These are phyloP conservation scores for Oncopeltus fasciatus DNA, from an alignment of 1,140 invertebrate species.

Conservation along the genomic window DNA sequence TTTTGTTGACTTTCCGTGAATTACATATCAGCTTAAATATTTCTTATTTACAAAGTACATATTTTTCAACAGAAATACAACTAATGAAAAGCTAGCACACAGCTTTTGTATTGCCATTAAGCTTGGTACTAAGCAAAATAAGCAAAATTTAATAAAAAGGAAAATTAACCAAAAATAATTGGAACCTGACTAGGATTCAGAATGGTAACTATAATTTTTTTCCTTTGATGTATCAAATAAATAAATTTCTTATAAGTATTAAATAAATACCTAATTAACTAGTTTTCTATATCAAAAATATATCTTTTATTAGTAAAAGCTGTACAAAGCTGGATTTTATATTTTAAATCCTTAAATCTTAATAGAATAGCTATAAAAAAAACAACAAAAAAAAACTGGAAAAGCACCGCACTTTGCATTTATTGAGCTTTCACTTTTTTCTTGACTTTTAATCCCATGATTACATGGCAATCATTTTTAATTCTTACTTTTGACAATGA, in stretches of 20 bases:
- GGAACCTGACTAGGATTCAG: slow-evolving; percentile 3
- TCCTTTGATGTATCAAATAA: not conserved
- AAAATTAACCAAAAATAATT: no score
- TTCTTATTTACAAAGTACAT: slow-evolving; percentile 5
- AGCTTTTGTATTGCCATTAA: slow-evolving; percentile 1
- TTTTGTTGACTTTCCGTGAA: slow-evolving; percentile 15
- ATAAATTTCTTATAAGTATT: not conserved
- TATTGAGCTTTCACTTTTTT: slow-evolving; percentile 17
- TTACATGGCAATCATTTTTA: slow-evolving; percentile 34
- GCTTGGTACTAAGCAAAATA: slow-evolving; percentile 8
- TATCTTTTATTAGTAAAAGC: slow-evolving; percentile 4
- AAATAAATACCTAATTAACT: not conserved
- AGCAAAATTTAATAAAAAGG: no score
- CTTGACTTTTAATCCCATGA: not conserved
- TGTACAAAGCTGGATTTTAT: slow-evolving; percentile 2
- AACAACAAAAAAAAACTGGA: not conserved
- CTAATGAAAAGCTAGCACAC: slow-evolving; percentile 6
- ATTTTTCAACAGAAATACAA: not conserved
- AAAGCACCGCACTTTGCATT: slow-evolving; percentile 8
- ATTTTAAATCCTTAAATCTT: not conserved
- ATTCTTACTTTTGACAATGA: slow-evolving; percentile 96
- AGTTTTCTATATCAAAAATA: not conserved
- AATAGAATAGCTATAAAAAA: slow-evolving; percentile 1
- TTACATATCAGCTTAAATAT: slow-evolving; percentile 11
- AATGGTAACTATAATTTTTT: slow-evolving; percentile 3